Conservation (phyloP, 2,888 invertebrate genomes). For the Sylvicola cinctus region DNA sequence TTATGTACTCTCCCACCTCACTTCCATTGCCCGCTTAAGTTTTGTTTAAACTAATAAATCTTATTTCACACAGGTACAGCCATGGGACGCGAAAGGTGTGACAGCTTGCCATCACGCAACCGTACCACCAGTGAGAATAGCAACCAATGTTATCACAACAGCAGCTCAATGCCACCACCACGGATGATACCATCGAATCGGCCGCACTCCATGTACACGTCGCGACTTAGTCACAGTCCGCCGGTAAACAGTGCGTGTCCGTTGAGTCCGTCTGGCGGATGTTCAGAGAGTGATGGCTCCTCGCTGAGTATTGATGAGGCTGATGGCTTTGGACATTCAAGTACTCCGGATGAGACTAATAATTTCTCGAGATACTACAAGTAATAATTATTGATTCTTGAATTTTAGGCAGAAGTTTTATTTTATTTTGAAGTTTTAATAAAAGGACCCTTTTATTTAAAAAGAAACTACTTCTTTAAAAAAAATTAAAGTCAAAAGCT, state of each 20-base stretch:
- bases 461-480: too few relatives aligned
- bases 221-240: constrained; percentile 21
- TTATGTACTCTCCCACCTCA: too few relatives aligned
- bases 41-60: too few relatives aligned
- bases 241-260: constrained; percentile 30
- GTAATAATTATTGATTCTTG: constrained; percentile 11
- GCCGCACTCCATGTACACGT: constrained; percentile 24
- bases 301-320: constrained; percentile 44
- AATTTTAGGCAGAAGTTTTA: not conserved
- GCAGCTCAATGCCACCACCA: constrained; percentile 20
- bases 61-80: constrained; percentile 12
- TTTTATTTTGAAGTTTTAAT: too few relatives aligned
- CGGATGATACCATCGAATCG: constrained; percentile 24
- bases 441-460: too few relatives aligned
- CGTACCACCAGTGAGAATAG: constrained; percentile 41
- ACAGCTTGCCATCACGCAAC: constrained; percentile 61
- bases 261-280: constrained; percentile 38
- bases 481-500: too few relatives aligned
- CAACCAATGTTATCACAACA: constrained; percentile 13
- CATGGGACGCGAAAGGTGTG: constrained; percentile 48
- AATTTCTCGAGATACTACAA: constrained; percentile 16
- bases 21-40: too few relatives aligned
- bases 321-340: constrained; percentile 31
- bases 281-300: constrained; percentile 46
- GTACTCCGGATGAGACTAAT: constrained; percentile 36